Conservation (phyloP, 2,888 invertebrate genomes). For the Napeogenes sylphis region DNA sequence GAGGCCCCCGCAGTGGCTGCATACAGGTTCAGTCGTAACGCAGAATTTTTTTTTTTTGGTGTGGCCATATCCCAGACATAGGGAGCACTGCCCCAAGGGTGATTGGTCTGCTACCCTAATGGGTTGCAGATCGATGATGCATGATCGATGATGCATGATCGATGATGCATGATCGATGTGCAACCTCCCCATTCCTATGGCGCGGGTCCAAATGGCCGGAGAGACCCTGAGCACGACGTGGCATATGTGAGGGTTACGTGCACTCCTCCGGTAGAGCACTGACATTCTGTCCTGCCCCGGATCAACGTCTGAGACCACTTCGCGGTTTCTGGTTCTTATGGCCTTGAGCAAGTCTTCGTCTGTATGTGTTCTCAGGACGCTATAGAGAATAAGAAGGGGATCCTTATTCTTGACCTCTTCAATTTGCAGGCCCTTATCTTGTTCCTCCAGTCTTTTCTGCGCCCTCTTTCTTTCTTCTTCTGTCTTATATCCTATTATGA, state of each 20-base stretch:
- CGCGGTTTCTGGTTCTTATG: slow-evolving; percentile 10
- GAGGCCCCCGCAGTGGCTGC: slow-evolving; percentile 18
- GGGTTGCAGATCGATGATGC: no score
- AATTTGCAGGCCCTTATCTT: not conserved
- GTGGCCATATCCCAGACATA: slow-evolving; percentile 17
- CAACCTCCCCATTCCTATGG: no score
- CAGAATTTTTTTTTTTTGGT: slow-evolving; percentile 11
- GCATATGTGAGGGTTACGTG: no score
- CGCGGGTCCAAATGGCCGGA: no score
- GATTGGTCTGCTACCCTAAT: no score
- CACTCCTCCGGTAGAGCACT: no score
- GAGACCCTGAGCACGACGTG: no score
- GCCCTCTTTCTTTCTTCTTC: slow-evolving; percentile 14
- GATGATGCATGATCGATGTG: no score
- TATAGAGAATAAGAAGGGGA: slow-evolving; percentile 16
- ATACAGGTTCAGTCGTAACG: slow-evolving; percentile 2
- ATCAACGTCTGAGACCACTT: not conserved
- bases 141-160: no score
- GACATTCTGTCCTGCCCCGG: slow-evolving; percentile 2
- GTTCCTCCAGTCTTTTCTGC: slow-evolving; percentile 13
- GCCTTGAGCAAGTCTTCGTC: slow-evolving; percentile 17
- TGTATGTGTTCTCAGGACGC: slow-evolving; percentile 3
- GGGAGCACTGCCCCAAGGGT: not conserved
- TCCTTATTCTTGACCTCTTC: slow-evolving; percentile 23
- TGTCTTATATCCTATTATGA: slow-evolving; percentile 19